Conservation (phyloP, 1,140 invertebrate species). For the Parasteatoda tepidariorum region DNA sequence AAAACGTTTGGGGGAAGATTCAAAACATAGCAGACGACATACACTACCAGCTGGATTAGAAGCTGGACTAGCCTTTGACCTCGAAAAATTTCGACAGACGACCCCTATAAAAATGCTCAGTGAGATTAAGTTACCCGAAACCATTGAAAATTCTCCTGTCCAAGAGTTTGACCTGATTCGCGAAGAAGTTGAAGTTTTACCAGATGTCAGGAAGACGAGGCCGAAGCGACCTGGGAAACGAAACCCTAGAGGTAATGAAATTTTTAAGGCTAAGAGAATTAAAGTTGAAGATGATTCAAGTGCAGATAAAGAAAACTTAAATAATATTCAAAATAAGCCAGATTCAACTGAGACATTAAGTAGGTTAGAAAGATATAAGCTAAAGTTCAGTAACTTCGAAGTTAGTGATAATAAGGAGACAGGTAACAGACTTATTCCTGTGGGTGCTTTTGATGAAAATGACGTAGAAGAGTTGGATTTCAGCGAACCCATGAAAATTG, state of each 20-base stretch:
- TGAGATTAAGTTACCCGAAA: not conserved
- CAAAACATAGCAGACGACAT: constrained; percentile 7
- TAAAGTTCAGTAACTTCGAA: constrained; percentile 27
- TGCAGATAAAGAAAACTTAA: not conserved
- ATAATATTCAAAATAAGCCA: not conserved
- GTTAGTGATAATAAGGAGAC: constrained; percentile 10
- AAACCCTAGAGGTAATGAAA: not conserved
- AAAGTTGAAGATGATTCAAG: not conserved
- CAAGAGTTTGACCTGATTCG: constrained; percentile 13
- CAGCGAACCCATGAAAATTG: not conserved
- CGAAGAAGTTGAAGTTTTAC: constrained; percentile 29
- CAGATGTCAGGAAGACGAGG: constrained; percentile 28
- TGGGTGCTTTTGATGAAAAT: constrained; percentile 40
- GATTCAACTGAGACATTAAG: not conserved
- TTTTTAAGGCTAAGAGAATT: not conserved
- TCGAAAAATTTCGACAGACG: not conserved
- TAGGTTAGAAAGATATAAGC: constrained; percentile 38
- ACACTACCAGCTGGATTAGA: constrained; percentile 33
- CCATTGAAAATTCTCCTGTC: not conserved
- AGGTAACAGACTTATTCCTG: constrained; percentile 21
- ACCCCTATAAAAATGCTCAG: constrained; percentile 23
- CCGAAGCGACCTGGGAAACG: constrained; percentile 41
- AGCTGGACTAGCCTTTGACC: not conserved
- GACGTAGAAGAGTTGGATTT: constrained; percentile 49
- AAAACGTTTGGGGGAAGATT: not conserved